These are phyloP conservation scores for Xyliphius kryptos DNA, from an alignment of 2,113 vertebrate genomes.

Conservation along the genomic window DNA sequence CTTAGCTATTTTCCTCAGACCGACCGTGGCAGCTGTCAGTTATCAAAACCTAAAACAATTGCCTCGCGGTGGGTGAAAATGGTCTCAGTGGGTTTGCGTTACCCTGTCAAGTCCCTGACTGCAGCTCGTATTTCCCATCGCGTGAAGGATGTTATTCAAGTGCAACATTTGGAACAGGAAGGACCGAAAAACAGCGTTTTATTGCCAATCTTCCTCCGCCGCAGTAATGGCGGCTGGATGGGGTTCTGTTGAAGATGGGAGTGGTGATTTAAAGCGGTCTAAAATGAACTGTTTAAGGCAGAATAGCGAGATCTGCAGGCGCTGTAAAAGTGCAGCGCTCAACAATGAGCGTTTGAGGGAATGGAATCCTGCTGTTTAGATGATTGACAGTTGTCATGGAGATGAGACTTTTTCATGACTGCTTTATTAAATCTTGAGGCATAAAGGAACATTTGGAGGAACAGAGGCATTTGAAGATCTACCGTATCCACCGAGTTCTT, in stretches of 20 bases:
- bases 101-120: slow-evolving; percentile 9
- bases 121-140: slow-evolving; percentile 26
- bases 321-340: slow-evolving; percentile 32
- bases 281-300: slow-evolving; percentile 38
- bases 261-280: slow-evolving; percentile 36
- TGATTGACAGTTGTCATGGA: slow-evolving; percentile 40
- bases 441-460: not conserved
- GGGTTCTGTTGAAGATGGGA: slow-evolving; percentile 26
- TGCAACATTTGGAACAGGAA: slow-evolving; percentile 12
- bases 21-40: slow-evolving; percentile 9
- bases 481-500: no score
- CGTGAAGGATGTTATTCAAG: slow-evolving; percentile 14
- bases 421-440: slow-evolving; percentile 17
- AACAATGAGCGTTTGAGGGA: slow-evolving; percentile 20
- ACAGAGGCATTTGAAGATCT: no score
- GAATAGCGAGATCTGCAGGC: slow-evolving; percentile 19
- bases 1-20: not conserved
- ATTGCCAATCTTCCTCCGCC: slow-evolving; percentile 11
- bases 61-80: slow-evolving; percentile 11
- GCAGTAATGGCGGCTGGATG: slow-evolving; percentile 11
- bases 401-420: slow-evolving; percentile 2
- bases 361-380: slow-evolving; percentile 36
- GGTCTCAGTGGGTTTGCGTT: slow-evolving; percentile 8
- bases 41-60: slow-evolving; percentile 23
- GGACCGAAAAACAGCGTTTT: slow-evolving; percentile 2